Evolutionary conservation across 2,888 invertebrate species (phyloP), one percentile per base, ranked within the genome.

Genomic region (Acrocyrtus sp.): DNA sequence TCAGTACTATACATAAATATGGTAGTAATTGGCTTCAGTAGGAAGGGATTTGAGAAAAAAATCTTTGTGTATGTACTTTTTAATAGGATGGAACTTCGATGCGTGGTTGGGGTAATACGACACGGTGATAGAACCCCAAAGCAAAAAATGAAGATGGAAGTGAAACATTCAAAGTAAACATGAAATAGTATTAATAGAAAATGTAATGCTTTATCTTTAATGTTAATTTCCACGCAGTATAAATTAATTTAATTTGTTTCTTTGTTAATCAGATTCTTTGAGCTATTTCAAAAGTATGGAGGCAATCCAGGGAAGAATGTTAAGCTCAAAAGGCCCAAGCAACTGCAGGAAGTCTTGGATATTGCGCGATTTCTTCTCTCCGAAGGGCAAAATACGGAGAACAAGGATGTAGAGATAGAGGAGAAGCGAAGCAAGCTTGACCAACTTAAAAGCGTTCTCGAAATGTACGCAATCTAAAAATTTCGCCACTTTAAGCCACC

Each of bases 81-180:
- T 15, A 24, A 19, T 15, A 90, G 89, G 89, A 92, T 92, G 91
- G 92, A 92, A 83, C 84, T 92, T 69, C 87, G 99, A 29, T 98
- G 98, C 84, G 98, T 99, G 2, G 96, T 98, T 45, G 99, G 95
- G 24, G 95, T 99, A 5, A 98, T 99, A 74, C 87, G 99, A 72
- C 99, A 99, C 83, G 99, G 99, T 0, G 99, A 99, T 85, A 88
- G 99, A 79, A 99, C 99, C 15, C 99, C 99, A 0, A 99, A 99
- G 84, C 99, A 99, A 86, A 99, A 99, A 87, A 99, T 99, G 98
- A 99, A 99, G 86, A 98, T 98, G 80, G 98, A 98, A 88, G 98
- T 98, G 15, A 88, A 96, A 60, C 96, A 98, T 88, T 93, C 92
- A 2, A 95, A 95, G 93, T 94, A 85, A 84, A 87, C 84, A n/a